A percentile compares a stretch with the other conserved stretches of the same genome.
Evolutionary conservation across 2,888 invertebrate species (phyloP).

Genomic region (Sphaerophoria rueppellii): DNA sequence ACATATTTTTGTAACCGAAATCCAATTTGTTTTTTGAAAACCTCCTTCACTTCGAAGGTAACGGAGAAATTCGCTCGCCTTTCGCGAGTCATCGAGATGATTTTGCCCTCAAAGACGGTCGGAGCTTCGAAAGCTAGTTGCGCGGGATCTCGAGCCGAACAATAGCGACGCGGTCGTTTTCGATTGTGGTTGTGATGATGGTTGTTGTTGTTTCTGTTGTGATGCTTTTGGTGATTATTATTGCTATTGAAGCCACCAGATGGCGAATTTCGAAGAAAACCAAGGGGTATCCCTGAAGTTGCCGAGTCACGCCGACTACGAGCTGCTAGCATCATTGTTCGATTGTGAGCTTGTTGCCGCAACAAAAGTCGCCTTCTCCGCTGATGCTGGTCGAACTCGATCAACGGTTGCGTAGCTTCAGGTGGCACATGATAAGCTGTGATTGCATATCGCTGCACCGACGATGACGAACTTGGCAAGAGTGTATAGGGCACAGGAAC

Average conservation of each 20-base stretch:
- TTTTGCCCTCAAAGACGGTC: slow-evolving; percentile 87
- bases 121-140: slow-evolving; percentile 86
- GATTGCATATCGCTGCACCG: slow-evolving; percentile 70
- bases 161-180: slow-evolving; percentile 81
- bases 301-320: slow-evolving; percentile 79
- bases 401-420: slow-evolving; percentile 61
- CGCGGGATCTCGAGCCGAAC: slow-evolving; percentile 86
- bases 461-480: slow-evolving; percentile 30
- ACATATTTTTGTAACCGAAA: slow-evolving; percentile 79
- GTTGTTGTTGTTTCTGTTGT: slow-evolving; percentile 49
- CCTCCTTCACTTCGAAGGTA: slow-evolving; percentile 86
- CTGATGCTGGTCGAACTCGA: slow-evolving; percentile 43
- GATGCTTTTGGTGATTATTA: slow-evolving; percentile 52
- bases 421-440: slow-evolving; percentile 69
- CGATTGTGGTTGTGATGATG: slow-evolving; percentile 72
- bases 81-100: slow-evolving; percentile 85
- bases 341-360: slow-evolving; percentile 62
- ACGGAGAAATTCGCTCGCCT: slow-evolving; percentile 85
- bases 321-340: slow-evolving; percentile 73
- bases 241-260: slow-evolving; percentile 52
- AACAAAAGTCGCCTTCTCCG: slow-evolving; percentile 47
- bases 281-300: slow-evolving; percentile 44
- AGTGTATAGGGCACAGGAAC: slow-evolving; percentile 30
- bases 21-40: slow-evolving; percentile 85
- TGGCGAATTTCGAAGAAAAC: slow-evolving; percentile 49